Conservation (phyloP, 2,888 invertebrate genomes). For the Euplagia quadripunctaria region DNA sequence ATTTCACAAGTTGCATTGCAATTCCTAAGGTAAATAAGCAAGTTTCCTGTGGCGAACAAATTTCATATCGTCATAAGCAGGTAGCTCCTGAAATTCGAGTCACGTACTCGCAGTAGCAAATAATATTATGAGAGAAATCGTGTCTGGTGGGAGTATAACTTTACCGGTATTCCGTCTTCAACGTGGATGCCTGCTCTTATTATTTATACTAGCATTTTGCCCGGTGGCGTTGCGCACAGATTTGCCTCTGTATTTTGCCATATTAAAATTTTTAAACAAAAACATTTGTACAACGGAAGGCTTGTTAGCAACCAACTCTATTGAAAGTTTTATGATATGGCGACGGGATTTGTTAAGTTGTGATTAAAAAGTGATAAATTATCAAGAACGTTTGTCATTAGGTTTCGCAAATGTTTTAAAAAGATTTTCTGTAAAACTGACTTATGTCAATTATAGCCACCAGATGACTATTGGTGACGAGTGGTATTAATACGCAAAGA, state of each 20-base stretch:
- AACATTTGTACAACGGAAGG: background rate
- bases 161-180: conserved; percentile 61
- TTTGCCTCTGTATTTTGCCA: conserved; percentile 23
- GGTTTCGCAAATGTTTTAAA: background rate
- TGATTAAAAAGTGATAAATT: background rate
- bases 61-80: conserved; percentile 75
- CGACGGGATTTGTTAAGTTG: background rate
- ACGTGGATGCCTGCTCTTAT: conserved; percentile 47
- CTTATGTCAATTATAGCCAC: too few species aligned
- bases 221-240: conserved; percentile 23
- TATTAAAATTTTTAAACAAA: conserved; percentile 8
- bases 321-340: background rate
- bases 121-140: conserved; percentile 79
- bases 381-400: background rate
- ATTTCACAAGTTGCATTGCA: conserved; percentile 64
- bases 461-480: too few species aligned
- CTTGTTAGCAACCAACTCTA: background rate
- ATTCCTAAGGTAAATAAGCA: conserved; percentile 73
- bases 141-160: conserved; percentile 74
- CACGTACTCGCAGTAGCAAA: conserved; percentile 76
- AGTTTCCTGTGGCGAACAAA: conserved; percentile 72
- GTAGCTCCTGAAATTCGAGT: conserved; percentile 70
- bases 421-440: background rate
- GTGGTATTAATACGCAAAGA: too few species aligned
- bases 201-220: conserved; percentile 42